Evolutionary conservation across 2,113 vertebrate genomes (phyloP), one percentile per base, ranked within the genome.

Genomic region (Microtus richardsoni): DNA sequence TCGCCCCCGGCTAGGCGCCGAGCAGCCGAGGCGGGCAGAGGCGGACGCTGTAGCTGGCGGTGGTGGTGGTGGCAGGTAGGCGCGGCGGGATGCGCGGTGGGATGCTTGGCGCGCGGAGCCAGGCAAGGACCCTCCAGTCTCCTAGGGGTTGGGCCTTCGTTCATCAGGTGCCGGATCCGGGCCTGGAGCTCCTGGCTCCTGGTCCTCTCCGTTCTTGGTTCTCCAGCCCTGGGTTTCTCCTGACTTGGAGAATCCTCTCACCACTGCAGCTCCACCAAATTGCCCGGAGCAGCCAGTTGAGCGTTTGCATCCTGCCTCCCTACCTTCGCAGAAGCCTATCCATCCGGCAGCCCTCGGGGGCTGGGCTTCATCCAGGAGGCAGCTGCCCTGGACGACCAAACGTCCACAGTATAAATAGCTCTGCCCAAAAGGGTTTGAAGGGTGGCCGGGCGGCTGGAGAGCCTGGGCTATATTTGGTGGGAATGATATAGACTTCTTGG

Each of bases 41-140:
- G 77, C 54, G 70, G 41, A 74, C 82, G 68, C 62, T 21, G 88
- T 49, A 30, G 85, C 74, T 7, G 70, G 62, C 22, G 58, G 88
- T 75, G 62, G 95, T 7, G n/a, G 89, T 36, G 16, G 66, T 68
- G 66, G 93, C 96, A 97, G 96, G 96, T 97, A 97, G 95, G 96
- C 77, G 93, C 62, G 70, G 70, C 54, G 88, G 58, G 87, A 87
- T 87, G 85, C 58, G 58, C 19, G 58, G 58, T 58, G 58, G 19
- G 87, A 89, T 89, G 87, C 87, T 89, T 60, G 49, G 71, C n/a
- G 87, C 70, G 86, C 70, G 52, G 36, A 33, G 5, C 16, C 19
- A 22, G 52, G 26, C 66, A 0, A 7, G 91, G 47, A 44, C 30
- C 52, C 47, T 44, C 28, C 13, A 16, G 10, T 33, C 21, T 26